Conservation (phyloP, 2,888 invertebrate species). For the Cryptus viduatorius region DNA sequence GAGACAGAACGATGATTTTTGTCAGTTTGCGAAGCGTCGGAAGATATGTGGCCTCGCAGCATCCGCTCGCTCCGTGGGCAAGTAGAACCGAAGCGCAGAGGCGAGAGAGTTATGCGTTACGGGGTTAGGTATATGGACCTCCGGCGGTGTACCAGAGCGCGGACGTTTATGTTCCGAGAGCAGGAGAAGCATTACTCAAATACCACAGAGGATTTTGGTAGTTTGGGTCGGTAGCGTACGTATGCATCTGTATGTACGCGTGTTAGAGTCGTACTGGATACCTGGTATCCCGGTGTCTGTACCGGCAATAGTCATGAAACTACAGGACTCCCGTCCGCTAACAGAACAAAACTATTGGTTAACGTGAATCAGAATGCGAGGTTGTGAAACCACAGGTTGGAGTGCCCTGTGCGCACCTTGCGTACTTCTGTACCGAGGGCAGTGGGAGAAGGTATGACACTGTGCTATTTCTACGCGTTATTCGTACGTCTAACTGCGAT, state of each 20-base stretch:
- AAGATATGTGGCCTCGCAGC: constrained; percentile 45
- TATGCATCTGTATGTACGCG: background rate
- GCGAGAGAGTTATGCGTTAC: constrained; percentile 59
- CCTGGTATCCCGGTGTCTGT: background rate
- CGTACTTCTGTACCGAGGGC: background rate
- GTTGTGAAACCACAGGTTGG: constrained; percentile 46
- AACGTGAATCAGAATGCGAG: constrained; percentile 45
- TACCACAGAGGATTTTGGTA: constrained; percentile 51
- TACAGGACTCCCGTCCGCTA: background rate
- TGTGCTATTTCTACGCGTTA: constrained; percentile 12
- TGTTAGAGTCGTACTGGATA: background rate
- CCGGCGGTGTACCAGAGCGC: constrained; percentile 61
- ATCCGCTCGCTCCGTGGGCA: constrained; percentile 45
- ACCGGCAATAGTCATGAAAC: background rate
- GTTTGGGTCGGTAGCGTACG: background rate
- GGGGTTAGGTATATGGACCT: constrained; percentile 54
- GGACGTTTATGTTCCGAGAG: constrained; percentile 64
- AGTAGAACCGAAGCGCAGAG: constrained; percentile 14
- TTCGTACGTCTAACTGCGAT: constrained; percentile 40
- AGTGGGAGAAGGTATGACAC: constrained; percentile 30
- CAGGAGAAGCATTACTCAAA: constrained; percentile 65
- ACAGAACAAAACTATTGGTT: constrained; percentile 50
- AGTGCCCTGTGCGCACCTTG: constrained; percentile 23
- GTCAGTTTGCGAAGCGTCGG: constrained; percentile 24
- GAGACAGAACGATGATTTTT: constrained; percentile 52